phyloP scores from a whole-genome alignment of 1,140 invertebrate species.

The Tetramorium alpestre region DNA sequence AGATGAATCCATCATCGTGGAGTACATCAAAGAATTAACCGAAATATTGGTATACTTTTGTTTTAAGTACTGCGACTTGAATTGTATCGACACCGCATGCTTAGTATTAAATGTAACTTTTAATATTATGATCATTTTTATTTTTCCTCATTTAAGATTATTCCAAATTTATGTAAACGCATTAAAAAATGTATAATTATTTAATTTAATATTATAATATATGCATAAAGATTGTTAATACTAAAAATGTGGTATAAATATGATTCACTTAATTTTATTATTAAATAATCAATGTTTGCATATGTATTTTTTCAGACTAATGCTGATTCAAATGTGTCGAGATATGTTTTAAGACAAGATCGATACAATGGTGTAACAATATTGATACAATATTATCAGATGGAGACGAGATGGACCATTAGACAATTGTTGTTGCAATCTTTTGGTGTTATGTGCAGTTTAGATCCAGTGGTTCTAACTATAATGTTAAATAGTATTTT shows the following conservation, averaged over 20 bases:
- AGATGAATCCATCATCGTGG: conserved; percentile 94
- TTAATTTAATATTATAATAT: background rate
- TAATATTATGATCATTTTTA: background rate
- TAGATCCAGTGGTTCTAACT: conserved; percentile 92
- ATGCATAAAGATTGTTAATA: background rate
- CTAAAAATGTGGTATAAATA: conserved; percentile 30
- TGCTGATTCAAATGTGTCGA: conserved; percentile 93
- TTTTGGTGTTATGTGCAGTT: conserved; percentile 94
- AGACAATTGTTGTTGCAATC: conserved; percentile 92
- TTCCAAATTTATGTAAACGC: background rate
- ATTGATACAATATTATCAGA: conserved; percentile 96
- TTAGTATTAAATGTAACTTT: conserved; percentile 33
- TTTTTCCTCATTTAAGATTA: background rate
- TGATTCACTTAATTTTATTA: background rate
- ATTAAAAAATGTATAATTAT: background rate
- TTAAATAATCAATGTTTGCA: conserved; percentile 4
- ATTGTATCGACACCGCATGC: background rate
- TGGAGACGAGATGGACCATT: conserved; percentile 95
- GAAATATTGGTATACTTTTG: conserved; percentile 91
- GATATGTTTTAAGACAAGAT: conserved; percentile 91
- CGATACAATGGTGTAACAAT: conserved; percentile 91
- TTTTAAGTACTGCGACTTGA: conserved; percentile 3
- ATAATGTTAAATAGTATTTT: conserved; percentile 94
- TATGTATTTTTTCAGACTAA: conserved; percentile 88
- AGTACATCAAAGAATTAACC: conserved; percentile 93